A percentile compares a stretch with the other conserved stretches of the same genome.
These are phyloP conservation scores for Lipotes vexillifer DNA, from an alignment of 2,113 vertebrate species.

Conservation along the genomic window DNA sequence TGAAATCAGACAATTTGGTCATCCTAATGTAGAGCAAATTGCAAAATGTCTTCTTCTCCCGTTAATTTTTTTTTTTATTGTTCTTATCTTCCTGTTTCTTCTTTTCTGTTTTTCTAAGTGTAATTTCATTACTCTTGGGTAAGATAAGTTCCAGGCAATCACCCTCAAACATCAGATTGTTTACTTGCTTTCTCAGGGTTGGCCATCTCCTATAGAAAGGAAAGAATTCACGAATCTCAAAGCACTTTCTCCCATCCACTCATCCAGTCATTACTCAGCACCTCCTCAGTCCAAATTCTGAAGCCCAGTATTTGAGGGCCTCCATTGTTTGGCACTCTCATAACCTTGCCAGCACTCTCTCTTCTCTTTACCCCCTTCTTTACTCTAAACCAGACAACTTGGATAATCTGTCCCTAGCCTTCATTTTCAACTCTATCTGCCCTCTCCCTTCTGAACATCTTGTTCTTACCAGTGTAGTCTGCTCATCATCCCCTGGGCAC, in stretches of 20 bases:
- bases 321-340: background rate
- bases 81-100: background rate
- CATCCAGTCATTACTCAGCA: background rate
- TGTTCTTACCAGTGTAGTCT: background rate
- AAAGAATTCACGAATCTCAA: background rate
- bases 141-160: background rate
- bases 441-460: background rate
- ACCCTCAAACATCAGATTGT: background rate
- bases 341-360: background rate
- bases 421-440: background rate
- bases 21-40: constrained; percentile 5
- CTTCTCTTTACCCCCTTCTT: background rate
- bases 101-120: constrained; percentile 4
- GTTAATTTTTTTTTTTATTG: background rate
- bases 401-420: background rate
- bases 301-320: background rate
- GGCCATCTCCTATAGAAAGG: background rate
- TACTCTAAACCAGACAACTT: background rate
- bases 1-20: constrained; percentile 35
- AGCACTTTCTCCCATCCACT: background rate
- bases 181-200: background rate
- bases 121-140: background rate
- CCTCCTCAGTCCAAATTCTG: background rate
- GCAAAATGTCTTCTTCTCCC: background rate
- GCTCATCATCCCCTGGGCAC: background rate